Percentiles rank a stretch among this genome's conserved stretches.
Conservation (phyloP, 2,797 vertebrate species). For the Notoglanidium macrostoma region DNA sequence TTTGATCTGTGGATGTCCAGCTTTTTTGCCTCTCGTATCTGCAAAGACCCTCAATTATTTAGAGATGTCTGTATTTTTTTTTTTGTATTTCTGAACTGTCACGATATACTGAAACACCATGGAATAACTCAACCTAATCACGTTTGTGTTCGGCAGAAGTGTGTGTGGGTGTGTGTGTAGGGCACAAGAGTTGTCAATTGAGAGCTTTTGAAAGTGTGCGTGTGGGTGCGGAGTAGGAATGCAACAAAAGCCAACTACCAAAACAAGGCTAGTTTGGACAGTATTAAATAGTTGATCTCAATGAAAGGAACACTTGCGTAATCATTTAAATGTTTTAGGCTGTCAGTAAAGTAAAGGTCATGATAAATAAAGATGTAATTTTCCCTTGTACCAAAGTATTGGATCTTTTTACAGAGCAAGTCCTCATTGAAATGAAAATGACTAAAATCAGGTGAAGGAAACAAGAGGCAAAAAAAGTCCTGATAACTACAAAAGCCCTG, state of each 20-base stretch:
- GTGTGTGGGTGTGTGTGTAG: conserved; percentile 52
- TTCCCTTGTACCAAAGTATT: not conserved
- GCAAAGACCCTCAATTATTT: not conserved
- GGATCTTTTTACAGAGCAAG: conserved; percentile 21
- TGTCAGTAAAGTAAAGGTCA: not conserved
- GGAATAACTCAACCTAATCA: conserved; percentile 40
- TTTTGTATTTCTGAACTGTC: conserved; percentile 2
- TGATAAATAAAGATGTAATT: not conserved
- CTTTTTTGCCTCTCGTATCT: not conserved
- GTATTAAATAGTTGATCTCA: not conserved
- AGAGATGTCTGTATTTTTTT: conserved; percentile 17
- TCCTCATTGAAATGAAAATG: conserved; percentile 56
- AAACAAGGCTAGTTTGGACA: conserved; percentile 20
- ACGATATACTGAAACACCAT: conserved; percentile 17
- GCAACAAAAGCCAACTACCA: conserved; percentile 50
- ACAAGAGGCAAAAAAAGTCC: conserved; percentile 45
- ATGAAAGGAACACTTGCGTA: too few relatives aligned
- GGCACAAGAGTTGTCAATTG: conserved; percentile 55
- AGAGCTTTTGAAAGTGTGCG: conserved; percentile 45
- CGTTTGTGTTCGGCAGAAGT: conserved; percentile 39
- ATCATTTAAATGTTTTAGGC: not conserved
- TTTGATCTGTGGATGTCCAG: not conserved
- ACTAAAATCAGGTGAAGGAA: conserved; percentile 43
- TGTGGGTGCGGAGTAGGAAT: conserved; percentile 50
- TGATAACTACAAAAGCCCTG: conserved; percentile 53